A percentile compares a stretch with the other conserved stretches of the same genome.
phyloP scores from a whole-genome alignment of 2,113 vertebrate species.

The Excalfactoria chinensis region DNA sequence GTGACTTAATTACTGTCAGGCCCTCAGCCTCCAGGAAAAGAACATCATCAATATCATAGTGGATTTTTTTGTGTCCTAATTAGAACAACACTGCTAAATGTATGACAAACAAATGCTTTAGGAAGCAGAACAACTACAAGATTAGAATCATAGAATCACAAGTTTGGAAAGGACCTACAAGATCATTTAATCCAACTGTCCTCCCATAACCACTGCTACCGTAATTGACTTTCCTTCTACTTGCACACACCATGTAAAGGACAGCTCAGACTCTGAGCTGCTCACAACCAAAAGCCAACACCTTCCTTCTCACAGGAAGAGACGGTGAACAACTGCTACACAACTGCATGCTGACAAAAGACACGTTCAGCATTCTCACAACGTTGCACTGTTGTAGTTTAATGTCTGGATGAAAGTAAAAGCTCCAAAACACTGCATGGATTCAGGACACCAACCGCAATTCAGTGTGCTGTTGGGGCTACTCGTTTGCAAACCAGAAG shows the following conservation, averaged over 20 bases:
- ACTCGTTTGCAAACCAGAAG: background rate
- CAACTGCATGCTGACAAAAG: background rate
- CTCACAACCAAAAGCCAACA: background rate
- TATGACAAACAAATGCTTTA: background rate
- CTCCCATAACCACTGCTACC: too few species aligned
- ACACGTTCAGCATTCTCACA: background rate
- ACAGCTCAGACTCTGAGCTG: background rate
- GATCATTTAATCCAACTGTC: too few species aligned
- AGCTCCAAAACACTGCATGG: background rate
- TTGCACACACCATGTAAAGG: background rate
- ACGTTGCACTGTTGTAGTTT: background rate
- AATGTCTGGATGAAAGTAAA: background rate
- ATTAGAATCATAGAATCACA: too few species aligned
- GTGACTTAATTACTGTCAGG: background rate
- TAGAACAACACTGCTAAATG: background rate
- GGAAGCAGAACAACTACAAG: background rate
- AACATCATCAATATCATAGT: background rate
- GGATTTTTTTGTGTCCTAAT: background rate
- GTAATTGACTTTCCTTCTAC: background rate
- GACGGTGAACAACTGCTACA: background rate
- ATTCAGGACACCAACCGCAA: background rate
- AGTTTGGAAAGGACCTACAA: too few species aligned
- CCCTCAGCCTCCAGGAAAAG: background rate
- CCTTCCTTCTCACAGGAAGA: background rate
- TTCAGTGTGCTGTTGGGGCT: background rate